Conservation (phyloP, 2,113 vertebrate species). For the Anser brachyrhynchus region DNA sequence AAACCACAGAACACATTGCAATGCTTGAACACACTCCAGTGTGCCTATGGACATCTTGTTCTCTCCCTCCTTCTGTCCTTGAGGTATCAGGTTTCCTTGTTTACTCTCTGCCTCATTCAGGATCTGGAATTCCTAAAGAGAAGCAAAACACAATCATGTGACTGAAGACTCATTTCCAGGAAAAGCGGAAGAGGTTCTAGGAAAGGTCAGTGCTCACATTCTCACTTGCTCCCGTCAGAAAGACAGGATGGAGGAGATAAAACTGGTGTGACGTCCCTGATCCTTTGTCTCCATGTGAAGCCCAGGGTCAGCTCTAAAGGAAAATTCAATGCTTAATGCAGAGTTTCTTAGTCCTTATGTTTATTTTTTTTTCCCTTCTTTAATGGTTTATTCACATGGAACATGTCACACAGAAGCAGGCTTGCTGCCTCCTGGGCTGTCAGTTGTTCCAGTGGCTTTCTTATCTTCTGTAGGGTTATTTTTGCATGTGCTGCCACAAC, state of each 20-base stretch:
- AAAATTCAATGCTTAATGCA: background rate
- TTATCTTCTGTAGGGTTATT: background rate
- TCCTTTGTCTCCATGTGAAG: background rate
- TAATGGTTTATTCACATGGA: background rate
- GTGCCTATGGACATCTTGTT: constrained; percentile 68
- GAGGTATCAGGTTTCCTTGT: constrained; percentile 70
- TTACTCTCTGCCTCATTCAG: constrained; percentile 65
- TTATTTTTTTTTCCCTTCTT: background rate
- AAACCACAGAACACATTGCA: constrained; percentile 44
- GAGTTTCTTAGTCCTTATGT: background rate
- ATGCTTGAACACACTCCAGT: constrained; percentile 40
- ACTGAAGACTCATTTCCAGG: constrained; percentile 60
- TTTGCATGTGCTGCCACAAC: background rate
- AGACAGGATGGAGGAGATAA: background rate
- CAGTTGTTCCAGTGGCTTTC: background rate
- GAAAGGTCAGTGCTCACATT: background rate
- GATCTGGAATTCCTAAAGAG: constrained; percentile 73
- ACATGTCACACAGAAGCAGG: background rate
- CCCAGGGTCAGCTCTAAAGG: background rate
- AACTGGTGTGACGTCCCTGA: background rate
- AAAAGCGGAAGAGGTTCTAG: constrained; percentile 48
- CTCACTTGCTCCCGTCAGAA: background rate
- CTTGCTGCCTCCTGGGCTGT: background rate
- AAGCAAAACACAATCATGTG: constrained; percentile 69
- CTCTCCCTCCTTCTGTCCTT: constrained; percentile 60